Evolutionary conservation across 2,113 vertebrate species (phyloP), one percentile per base, ranked within the genome.

Genomic region (Ceuthmochares aereus): DNA sequence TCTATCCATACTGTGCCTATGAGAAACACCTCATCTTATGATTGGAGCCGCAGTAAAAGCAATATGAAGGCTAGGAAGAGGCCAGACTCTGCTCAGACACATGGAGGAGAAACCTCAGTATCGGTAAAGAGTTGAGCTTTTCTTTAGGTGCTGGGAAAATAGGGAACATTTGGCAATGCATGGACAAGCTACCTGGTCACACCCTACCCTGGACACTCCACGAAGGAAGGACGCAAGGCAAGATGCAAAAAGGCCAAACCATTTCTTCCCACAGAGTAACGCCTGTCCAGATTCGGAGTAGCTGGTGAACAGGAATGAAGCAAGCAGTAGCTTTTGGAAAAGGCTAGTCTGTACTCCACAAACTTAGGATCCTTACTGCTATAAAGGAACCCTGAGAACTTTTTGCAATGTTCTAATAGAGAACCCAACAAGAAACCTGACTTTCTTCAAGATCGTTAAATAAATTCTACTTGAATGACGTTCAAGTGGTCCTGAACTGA

Each of bases 121-220:
- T 2, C 68, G 7, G 36, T 0, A 6, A 56, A 72, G 42, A 42
- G 42, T 4, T 4, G 11, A 77, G 52, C 12, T 63, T 45, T 84
- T 32, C 74, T 34, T 60, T 26, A 67, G 47, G 37, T 30, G 37
- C 1, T 14, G 17, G 75, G 11, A 81, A 84, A 67, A 45, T 54
- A 29, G 59, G 0, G 0, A 69, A 18, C 7, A 16, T 37, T 60
- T 47, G 23, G 32, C 26, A 37, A 29, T 0, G 42, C 60, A n/a
- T 0, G 0, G 56, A 72, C 27, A 62, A 67, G 54, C 12, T 12
- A 40, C 32, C 59, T 27, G 37, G n/a, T 45, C n/a, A 52, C 1
- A 19, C 4, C 56, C 26, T 23, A 4, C 63, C 11, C 36, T 42
- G 26, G 17, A 25, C 1, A 1, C 22, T 27, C 62, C 56, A 29